Evolutionary conservation across 2,113 vertebrate species (phyloP).

Genomic region (Osmerus mordax): DNA sequence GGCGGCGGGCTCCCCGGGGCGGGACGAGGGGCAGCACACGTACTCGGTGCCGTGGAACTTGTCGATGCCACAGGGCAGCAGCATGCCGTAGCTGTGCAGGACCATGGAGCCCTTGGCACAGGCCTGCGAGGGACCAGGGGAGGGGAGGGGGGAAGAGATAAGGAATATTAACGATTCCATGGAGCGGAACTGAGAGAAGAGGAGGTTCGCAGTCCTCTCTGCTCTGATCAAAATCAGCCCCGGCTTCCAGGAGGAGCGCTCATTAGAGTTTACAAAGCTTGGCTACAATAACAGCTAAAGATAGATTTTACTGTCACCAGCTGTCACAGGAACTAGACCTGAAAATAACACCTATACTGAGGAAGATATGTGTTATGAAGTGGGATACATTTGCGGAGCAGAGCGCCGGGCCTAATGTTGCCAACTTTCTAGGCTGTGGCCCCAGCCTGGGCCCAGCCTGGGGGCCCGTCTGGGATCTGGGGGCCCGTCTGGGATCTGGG

Average conservation of each 20-base stretch:
- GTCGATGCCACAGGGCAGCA: slow-evolving; percentile 90
- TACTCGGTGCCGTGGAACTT: slow-evolving; percentile 92
- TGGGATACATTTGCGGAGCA: slow-evolving; percentile 5
- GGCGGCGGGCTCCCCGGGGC: slow-evolving; percentile 64
- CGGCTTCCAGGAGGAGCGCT: too few relatives aligned
- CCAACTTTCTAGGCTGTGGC: too few relatives aligned
- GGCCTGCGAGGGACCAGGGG: slow-evolving; percentile 68
- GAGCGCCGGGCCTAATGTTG: not conserved
- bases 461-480: too few relatives aligned
- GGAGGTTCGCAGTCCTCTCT: not conserved
- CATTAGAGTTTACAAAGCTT: too few relatives aligned
- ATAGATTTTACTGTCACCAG: not conserved
- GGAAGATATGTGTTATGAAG: not conserved
- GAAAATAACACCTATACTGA: not conserved
- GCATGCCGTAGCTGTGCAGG: slow-evolving; percentile 91
- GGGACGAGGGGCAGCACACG: slow-evolving; percentile 87
- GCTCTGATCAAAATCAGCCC: too few relatives aligned
- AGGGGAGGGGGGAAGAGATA: slow-evolving; percentile 6
- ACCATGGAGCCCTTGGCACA: slow-evolving; percentile 82
- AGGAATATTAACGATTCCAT: not conserved
- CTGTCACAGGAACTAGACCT: too few relatives aligned
- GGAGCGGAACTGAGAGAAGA: not conserved
- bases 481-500: too few relatives aligned
- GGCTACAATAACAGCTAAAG: too few relatives aligned
- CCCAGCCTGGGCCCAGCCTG: too few relatives aligned